Percentiles rank a stretch among this genome's conserved stretches.
These are phyloP conservation scores for Geococcyx californianus DNA, from an alignment of 2,113 vertebrate genomes.

Conservation along the genomic window DNA sequence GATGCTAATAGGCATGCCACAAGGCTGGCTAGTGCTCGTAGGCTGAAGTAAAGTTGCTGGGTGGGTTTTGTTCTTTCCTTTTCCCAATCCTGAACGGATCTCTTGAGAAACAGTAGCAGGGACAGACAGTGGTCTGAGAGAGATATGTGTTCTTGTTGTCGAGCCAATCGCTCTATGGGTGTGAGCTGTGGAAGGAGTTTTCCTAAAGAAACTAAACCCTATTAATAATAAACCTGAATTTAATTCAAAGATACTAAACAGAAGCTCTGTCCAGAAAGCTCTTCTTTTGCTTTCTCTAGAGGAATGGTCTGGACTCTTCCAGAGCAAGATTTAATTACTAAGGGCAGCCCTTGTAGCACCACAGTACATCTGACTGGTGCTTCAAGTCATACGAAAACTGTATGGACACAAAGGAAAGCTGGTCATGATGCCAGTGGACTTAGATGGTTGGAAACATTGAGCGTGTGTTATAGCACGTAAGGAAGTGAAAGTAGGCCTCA, in stretches of 20 bases:
- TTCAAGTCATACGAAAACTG: neutral
- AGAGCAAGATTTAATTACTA: neutral
- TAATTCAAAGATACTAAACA: neutral
- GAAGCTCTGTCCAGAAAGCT: neutral
- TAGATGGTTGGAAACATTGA: neutral
- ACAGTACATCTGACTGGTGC: neutral
- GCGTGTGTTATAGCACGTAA: rapidly evolving
- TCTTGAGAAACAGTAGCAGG: neutral
- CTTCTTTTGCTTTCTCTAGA: neutral
- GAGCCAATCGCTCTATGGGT: neutral
- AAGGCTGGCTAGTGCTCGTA: neutral
- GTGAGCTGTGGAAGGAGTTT: neutral
- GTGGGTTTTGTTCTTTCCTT: neutral
- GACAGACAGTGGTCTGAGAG: neutral
- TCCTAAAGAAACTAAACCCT: neutral
- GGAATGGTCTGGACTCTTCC: neutral
- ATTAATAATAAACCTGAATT: neutral
- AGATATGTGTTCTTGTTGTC: rapidly evolving
- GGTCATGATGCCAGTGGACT: neutral
- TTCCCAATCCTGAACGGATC: neutral
- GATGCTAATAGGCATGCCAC: too few relatives aligned
- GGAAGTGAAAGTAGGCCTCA: neutral
- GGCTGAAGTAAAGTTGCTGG: neutral
- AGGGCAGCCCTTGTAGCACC: neutral
- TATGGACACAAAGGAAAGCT: neutral